Base-by-base conservation (phyloP, 1,140 invertebrate genomes). In the Drosophila suzukii region DNA sequence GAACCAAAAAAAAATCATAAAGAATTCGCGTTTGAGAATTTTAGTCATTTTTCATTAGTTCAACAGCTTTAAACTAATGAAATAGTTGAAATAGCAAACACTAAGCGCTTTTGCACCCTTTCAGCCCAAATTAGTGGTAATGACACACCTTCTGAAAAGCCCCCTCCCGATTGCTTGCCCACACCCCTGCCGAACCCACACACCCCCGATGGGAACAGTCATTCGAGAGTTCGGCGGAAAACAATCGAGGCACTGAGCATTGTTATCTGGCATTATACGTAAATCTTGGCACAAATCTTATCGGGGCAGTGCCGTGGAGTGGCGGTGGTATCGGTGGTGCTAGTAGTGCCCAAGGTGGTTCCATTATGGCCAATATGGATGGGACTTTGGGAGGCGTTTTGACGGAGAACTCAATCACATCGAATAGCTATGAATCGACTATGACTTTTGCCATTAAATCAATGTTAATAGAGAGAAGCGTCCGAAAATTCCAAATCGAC, bases 201-300 rank as follows among this genome's bases (percentile, higher is more conserved):
- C 46, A 50, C 51, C 36, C n/a, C 13, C 13, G 36, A 46, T 54
- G 49, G 47, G 15, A 24, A 55, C 30, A 55, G 39, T 55, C 71
- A 65, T 71, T 41, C 38, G 32, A 27, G 27, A 44, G 47, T 75
- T 74, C 46, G 32, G 24, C 50, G 71, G 55, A 74, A 75, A 56
- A 49, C 72, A 75, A 75, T 75, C 27, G 59, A 75, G 43, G 38
- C 36, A 43, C 66, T 12, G 5, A 47, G 47, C 62, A 36, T 11
- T 63, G 55, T 59, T 76, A 76, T 76, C 73, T 67, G 12, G 27
- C 66, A 66, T 59, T 76, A 67, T 76, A 76, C 73, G 73, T 76
- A 76, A 76, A 76, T 76, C 73, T 75, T 75, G 32, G 38, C 38
- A n/a, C 71, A 76, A 76, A 76, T 76, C 73, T 76, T 76, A 76